Percentiles rank a stretch among this genome's conserved stretches.
Evolutionary conservation across 2,888 invertebrate species (phyloP).

Genomic region (Cynaeus angustus): DNA sequence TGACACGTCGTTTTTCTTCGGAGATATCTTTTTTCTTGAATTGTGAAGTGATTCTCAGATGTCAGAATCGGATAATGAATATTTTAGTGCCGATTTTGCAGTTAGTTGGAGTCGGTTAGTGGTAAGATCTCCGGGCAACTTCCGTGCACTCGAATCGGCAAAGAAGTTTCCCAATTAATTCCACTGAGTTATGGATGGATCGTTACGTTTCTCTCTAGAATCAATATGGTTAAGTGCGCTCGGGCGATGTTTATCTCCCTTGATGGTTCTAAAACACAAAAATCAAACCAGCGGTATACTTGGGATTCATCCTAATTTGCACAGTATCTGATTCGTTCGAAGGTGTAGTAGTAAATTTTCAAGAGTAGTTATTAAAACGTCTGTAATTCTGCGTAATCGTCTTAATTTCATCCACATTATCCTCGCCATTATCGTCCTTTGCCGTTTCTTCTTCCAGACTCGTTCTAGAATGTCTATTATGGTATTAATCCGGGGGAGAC

Average conservation of each 20-base stretch:
- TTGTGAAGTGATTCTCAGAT: slow-evolving; percentile 4
- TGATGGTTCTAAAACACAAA: slow-evolving; percentile 9
- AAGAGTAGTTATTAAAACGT: slow-evolving; percentile 48
- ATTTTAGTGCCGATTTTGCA: slow-evolving; percentile 43
- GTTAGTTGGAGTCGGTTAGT: slow-evolving; percentile 35
- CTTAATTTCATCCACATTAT: slow-evolving; percentile 50
- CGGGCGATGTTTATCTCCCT: slow-evolving; percentile 16
- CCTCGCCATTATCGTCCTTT: slow-evolving; percentile 46
- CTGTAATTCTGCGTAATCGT: slow-evolving; percentile 47
- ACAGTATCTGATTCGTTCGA: background rate
- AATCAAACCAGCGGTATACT: slow-evolving; percentile 3
- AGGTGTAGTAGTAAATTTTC: slow-evolving; percentile 19
- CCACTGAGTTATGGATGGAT: slow-evolving; percentile 39
- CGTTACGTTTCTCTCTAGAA: slow-evolving; percentile 20
- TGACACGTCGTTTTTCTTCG: slow-evolving; percentile 11
- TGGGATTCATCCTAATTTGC: slow-evolving; percentile 2
- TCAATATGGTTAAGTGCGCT: slow-evolving; percentile 33
- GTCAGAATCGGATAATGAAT: slow-evolving; percentile 39
- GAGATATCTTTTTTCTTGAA: slow-evolving; percentile 7
- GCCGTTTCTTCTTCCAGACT: slow-evolving; percentile 33
- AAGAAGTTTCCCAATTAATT: slow-evolving; percentile 47
- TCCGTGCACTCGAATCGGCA: slow-evolving; percentile 32
- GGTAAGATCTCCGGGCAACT: slow-evolving; percentile 35
- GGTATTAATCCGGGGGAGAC: slow-evolving; percentile 16
- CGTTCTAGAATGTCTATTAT: slow-evolving; percentile 25